Evolutionary conservation across 2,888 invertebrate species (phyloP), one percentile per base, ranked within the genome.

Genomic region (Oligia strigilis): DNA sequence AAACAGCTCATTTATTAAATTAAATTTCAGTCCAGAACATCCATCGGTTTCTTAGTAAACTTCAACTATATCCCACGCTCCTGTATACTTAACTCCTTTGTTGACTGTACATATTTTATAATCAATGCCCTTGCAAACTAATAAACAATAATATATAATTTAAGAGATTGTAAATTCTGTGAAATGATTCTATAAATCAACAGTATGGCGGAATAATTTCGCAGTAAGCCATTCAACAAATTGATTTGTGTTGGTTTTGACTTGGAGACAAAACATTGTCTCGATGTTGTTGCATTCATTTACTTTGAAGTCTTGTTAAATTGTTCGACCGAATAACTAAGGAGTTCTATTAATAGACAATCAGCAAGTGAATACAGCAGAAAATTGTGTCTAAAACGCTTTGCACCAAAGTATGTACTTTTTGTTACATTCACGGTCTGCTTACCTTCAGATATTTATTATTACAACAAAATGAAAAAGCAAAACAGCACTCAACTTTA

Each of bases 221-320:
- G 72, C 85, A 75, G 64, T 82, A 76, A 83, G 79, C 79, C 80
- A 87, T 87, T 87, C 67, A 73, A 82, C 80, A 88, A 79, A 88
- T 83, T 85, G 81, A 83, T 83, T 83, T 88, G 85, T 81, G 85
- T 86, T 81, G 84, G 70, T 77, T 80, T 77, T 78, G 78, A 75
- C 78, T 88, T 76, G 72, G 43, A 77, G 83, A 83, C 85, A 80
- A 83, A 86, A 86, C 85, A 86, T 83, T 85, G 85, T 86, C 80
- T 73, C 70, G 29, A 13, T 73, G 58, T 77, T 73, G 70, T 76
- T 70, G 66, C 75, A 77, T 77, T 77, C 43, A 83, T 83, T 79
- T 81, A 72, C 67, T 81, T 78, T 85, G 77, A 85, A 81, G 65
- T 65, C 49, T 78, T 78, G 75, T 67, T 78, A 55, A 72, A 72